Conservation (phyloP, 2,113 vertebrate species). For the Esox niger region DNA sequence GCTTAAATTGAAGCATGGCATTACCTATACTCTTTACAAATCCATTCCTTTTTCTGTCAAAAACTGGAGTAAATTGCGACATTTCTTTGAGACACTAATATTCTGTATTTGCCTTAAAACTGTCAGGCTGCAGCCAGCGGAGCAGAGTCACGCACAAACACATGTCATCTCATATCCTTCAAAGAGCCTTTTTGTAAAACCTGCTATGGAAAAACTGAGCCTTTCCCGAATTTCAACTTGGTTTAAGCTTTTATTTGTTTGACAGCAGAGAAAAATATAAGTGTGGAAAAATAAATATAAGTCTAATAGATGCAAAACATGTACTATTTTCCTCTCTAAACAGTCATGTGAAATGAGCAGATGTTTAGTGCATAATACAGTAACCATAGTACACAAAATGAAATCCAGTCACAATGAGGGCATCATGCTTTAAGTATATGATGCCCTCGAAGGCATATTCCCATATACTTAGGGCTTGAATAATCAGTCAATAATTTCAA, state of each 20-base stretch:
- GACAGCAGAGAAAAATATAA: constrained; percentile 69
- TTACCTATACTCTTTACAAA: not conserved
- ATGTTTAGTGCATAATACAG: not conserved
- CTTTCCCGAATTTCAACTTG: constrained; percentile 54
- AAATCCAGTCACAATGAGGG: not conserved
- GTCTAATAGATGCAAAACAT: constrained; percentile 64
- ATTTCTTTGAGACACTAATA: not conserved
- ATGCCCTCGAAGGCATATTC: constrained; percentile 54
- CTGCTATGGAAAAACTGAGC: constrained; percentile 70
- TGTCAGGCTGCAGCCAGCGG: not conserved
- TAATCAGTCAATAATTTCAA: no score
- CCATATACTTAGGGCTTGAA: constrained; percentile 58
- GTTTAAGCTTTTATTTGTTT: constrained; percentile 67
- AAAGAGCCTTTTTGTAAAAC: constrained; percentile 62
- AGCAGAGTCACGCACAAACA: constrained; percentile 14
- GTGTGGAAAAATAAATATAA: constrained; percentile 66
- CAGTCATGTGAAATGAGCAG: no score
- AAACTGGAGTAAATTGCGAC: not conserved
- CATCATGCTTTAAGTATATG: not conserved
- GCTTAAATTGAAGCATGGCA: not conserved
- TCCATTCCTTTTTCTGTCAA: not conserved
- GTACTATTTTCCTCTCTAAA: constrained; percentile 42
- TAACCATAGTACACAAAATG: not conserved
- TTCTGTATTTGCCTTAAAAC: not conserved
- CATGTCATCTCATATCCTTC: constrained; percentile 42